A percentile compares a stretch with the other conserved stretches of the same genome.
These are phyloP conservation scores for Sebastes fasciatus DNA, from an alignment of 2,113 vertebrate genomes.

Conservation along the genomic window DNA sequence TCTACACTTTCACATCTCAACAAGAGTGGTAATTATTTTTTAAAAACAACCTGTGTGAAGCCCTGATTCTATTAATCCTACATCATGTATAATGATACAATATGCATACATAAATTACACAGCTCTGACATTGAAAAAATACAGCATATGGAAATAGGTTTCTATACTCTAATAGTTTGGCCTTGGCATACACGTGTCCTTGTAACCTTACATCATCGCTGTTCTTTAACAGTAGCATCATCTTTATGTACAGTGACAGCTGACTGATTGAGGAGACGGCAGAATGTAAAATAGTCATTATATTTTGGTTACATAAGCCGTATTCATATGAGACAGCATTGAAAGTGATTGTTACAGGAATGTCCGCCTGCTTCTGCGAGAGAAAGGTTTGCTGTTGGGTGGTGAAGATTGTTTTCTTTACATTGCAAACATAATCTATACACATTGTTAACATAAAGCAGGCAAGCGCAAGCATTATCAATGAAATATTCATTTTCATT, in stretches of 20 bases:
- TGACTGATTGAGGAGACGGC: background rate
- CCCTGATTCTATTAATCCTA: constrained; percentile 42
- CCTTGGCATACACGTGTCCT: constrained; percentile 4
- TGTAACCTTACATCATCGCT: background rate
- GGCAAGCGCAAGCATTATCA: background rate
- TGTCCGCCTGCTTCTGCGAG: constrained; percentile 1
- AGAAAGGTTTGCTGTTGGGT: background rate
- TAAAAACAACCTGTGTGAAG: constrained; percentile 27
- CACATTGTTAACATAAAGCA: background rate
- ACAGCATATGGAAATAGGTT: constrained; percentile 60
- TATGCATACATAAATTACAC: constrained; percentile 55
- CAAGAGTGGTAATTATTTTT: constrained; percentile 32
- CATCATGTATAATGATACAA: constrained; percentile 44
- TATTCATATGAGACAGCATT: background rate
- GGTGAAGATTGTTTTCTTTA: background rate
- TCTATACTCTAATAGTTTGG: constrained; percentile 30
- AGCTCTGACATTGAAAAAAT: constrained; percentile 65
- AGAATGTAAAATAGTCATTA: background rate
- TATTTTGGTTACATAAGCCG: constrained; percentile 10
- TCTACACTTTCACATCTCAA: constrained; percentile 54
- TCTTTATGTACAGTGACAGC: constrained; percentile 41
- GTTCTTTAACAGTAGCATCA: constrained; percentile 21
- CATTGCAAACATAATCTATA: background rate
- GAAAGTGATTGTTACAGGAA: background rate
- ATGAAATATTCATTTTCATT: background rate